Conservation (phyloP, 2,113 vertebrate genomes). For the Epinephelus moara region DNA sequence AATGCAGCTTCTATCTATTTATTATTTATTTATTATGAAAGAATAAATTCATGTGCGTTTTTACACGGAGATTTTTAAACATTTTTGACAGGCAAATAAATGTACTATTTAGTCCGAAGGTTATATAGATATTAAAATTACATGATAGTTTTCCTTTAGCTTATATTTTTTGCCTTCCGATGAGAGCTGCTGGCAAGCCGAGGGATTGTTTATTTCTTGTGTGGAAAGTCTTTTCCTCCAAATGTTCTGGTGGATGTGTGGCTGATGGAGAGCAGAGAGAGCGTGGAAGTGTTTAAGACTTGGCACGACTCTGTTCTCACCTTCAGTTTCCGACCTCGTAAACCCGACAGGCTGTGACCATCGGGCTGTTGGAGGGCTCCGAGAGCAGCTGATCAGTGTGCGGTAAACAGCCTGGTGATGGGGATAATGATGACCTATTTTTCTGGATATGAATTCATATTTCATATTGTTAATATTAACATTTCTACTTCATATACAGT, state of each 20-base stretch:
- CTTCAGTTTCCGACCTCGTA: slow-evolving; percentile 38
- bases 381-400: background rate
- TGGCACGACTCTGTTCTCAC: slow-evolving; percentile 33
- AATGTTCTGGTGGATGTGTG: slow-evolving; percentile 13
- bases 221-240: background rate
- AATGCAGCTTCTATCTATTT: background rate
- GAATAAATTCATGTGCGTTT: too few species aligned
- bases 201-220: background rate
- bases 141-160: too few species aligned
- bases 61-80: background rate
- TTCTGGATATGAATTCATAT: background rate
- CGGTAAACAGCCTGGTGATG: background rate
- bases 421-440: background rate
- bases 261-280: slow-evolving; percentile 32
- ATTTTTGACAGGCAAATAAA: background rate
- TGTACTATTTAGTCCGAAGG: background rate
- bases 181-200: background rate
- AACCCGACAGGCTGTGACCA: slow-evolving; percentile 11
- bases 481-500: background rate
- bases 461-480: background rate
- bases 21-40: background rate
- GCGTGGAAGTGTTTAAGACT: slow-evolving; percentile 26
- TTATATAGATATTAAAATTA: background rate
- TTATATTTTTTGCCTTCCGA: background rate
- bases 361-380: background rate